A percentile compares a stretch with the other conserved stretches of the same genome.
Conservation (phyloP, 2,888 invertebrate species). For the Drosophila incognita region DNA sequence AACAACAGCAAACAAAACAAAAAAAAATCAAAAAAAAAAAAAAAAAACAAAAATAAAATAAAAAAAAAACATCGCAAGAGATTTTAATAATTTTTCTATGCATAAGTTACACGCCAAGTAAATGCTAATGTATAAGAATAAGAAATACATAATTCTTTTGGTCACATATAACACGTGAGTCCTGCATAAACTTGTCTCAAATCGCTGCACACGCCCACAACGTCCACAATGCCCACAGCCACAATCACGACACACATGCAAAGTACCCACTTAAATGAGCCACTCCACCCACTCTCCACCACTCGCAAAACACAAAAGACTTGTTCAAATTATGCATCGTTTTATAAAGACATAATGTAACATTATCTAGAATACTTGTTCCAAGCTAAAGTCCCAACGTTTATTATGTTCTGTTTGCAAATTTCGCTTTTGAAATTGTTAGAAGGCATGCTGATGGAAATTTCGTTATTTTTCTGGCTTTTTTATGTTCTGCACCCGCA, state of each 20-base stretch:
- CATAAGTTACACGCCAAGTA: conserved; percentile 57
- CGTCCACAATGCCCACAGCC: conserved; percentile 39
- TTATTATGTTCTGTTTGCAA: conserved; percentile 28
- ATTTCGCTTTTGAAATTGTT: conserved; percentile 23
- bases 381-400: conserved; percentile 5
- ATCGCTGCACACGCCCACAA: conserved; percentile 68
- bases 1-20: conserved; percentile 29
- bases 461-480: conserved; percentile 67
- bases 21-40: conserved; percentile 7
- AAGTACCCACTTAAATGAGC: conserved; percentile 39
- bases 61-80: conserved; percentile 44
- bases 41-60: neutral
- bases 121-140: conserved; percentile 50
- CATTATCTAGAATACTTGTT: neutral
- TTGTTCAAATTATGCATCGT: conserved; percentile 32
- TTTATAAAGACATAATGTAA: neutral
- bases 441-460: conserved; percentile 35
- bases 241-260: conserved; percentile 73
- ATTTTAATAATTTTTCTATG: conserved; percentile 65
- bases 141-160: conserved; percentile 61
- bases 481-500: conserved; percentile 64
- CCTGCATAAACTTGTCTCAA: conserved; percentile 76
- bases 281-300: conserved; percentile 22
- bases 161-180: conserved; percentile 77
- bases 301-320: conserved; percentile 25